Conservation (phyloP, 92 coral and sea anemone species). For the Virgularia gustaviana region DNA sequence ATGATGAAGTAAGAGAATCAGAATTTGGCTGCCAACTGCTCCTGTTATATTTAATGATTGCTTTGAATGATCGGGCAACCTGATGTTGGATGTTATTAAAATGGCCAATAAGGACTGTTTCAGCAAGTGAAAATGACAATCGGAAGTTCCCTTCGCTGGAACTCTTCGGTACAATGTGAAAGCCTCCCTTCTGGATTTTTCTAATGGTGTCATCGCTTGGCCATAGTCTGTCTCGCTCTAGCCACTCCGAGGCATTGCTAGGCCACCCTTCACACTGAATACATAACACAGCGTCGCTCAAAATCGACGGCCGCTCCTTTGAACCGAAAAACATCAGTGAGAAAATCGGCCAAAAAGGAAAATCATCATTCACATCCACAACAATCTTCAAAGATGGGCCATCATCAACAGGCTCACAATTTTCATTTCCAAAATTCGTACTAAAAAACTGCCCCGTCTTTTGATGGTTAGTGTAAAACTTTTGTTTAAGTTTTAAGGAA, state of each 20-base stretch:
- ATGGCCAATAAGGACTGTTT: neutral
- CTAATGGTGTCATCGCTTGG: neutral
- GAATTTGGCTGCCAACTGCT: constrained; percentile 2
- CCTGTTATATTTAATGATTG: constrained; percentile 14
- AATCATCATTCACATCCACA: too few species aligned
- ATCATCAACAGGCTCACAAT: constrained; percentile 8
- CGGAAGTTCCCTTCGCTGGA: constrained; percentile 24
- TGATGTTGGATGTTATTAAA: constrained; percentile 13
- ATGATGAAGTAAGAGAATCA: constrained; percentile 4
- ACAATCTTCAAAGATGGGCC: too few species aligned
- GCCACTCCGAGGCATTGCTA: constrained; percentile 22
- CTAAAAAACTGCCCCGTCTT: neutral
- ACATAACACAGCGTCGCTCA: neutral
- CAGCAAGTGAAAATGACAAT: constrained; percentile 18
- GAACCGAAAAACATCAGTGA: too few species aligned
- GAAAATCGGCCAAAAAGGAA: too few species aligned
- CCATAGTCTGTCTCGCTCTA: constrained; percentile 1
- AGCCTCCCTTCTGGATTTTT: neutral
- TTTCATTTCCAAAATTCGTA: neutral
- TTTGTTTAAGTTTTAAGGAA: constrained; percentile 12
- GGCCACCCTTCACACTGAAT: constrained; percentile 32
- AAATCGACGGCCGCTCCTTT: too few species aligned
- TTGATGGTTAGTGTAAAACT: constrained; percentile 2
- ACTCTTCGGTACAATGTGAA: constrained; percentile 20
- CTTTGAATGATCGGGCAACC: constrained; percentile 9